Evolutionary conservation across 2,888 invertebrate genomes (phyloP), one percentile per base, ranked within the genome.

Genomic region (Harpagoxenus sublaevis): DNA sequence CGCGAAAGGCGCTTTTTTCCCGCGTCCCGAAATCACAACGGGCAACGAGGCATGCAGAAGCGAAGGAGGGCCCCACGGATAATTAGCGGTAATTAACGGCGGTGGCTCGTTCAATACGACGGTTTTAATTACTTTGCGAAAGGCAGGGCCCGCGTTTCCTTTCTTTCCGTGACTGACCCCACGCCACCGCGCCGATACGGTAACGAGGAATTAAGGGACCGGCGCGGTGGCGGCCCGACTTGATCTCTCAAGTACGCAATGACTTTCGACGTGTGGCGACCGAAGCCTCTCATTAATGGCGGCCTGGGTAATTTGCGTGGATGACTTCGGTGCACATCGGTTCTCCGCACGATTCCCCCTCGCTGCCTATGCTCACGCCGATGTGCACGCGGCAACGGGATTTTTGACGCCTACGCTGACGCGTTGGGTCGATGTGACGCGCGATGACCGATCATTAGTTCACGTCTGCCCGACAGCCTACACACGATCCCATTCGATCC

Each of bases 221-320:
- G 85, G 28, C 60, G 42, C 28, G 83, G 81, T 5, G 55, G 55
- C 78, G 81, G 82, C 42, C 71, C 62, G 85, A 90, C 88, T 90
- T 83, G 90, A 90, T 89, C 87, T 90, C 83, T 83, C 86, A 74
- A 81, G 87, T 86, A 84, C 85, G 90, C 90, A 90, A 90, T 87
- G 90, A 90, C 89, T 90, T 89, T 88, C 84, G 90, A 90, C 90
- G 90, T 88, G 87, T 89, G 90, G 88, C 86, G 86, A 87, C 84
- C 86, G 88, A 86, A 85, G 91, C 89, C 92, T 89, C 92, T 92
- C 92, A 92, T 92, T 92, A 92, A 92, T 92, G 92, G 91, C 91
- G 89, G 91, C 87, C 89, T 84, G 89, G 31, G 90, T 92, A 92
- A 92, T 92, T 92, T 92, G 92, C 92, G 92, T 90, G 92, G 91